phyloP scores from a whole-genome alignment of 30 jellyfish, hydroid and myxozoan species.

The Rhopilema esculentum region DNA sequence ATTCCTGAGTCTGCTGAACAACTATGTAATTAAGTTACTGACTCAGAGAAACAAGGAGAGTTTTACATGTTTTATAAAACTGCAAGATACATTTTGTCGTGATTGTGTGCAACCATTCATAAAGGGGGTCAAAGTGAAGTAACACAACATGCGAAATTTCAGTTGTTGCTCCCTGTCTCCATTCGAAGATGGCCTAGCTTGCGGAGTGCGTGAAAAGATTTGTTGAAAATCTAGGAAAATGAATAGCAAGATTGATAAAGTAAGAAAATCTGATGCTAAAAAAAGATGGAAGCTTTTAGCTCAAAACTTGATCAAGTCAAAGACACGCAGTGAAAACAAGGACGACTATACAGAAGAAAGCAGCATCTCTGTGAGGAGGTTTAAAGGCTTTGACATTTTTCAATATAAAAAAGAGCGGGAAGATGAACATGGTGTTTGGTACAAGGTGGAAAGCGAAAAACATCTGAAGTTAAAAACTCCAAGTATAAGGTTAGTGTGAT shows the following conservation, averaged over 20 bases:
- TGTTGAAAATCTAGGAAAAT: conserved; percentile 3
- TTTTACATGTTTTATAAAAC: no score
- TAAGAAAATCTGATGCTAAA: conserved; percentile 35
- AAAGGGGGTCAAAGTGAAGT: no score
- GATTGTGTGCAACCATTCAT: no score
- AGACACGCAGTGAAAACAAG: background rate
- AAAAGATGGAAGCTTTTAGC: conserved; percentile 69
- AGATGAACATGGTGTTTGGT: conserved; percentile 28
- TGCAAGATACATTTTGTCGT: no score
- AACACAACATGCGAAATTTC: no score
- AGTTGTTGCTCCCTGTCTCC: conserved; percentile 31
- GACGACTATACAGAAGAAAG: background rate
- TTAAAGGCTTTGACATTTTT: conserved; percentile 53
- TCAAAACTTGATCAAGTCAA: conserved; percentile 34
- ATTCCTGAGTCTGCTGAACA: no score
- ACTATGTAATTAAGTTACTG: no score
- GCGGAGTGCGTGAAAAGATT: background rate
- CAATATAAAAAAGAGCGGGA: background rate
- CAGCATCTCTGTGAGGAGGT: conserved; percentile 60
- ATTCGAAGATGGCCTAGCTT: background rate
- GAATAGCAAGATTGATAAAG: background rate
- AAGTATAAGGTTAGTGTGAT: conserved; percentile 1
- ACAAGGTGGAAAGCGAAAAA: background rate
- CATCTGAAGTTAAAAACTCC: no score
- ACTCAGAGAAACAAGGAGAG: no score